A percentile compares a stretch with the other conserved stretches of the same genome.
Conservation (phyloP, 2,888 invertebrate species). For the Megaustenia siamemsis region DNA sequence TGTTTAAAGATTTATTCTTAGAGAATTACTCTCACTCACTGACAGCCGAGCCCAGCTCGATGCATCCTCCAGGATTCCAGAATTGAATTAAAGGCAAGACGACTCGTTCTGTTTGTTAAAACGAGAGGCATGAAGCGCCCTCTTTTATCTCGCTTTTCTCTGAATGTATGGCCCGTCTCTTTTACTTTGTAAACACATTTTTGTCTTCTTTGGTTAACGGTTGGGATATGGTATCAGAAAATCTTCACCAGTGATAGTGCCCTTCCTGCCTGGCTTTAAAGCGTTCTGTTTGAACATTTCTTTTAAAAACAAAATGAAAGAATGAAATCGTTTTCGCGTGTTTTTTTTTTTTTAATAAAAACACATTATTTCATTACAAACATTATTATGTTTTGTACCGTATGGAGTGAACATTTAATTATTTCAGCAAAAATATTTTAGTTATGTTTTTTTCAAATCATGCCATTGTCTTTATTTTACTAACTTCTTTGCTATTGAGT, state of each 20-base stretch:
- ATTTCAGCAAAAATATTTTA: no score
- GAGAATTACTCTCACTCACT: constrained; percentile 27
- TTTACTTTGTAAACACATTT: constrained; percentile 11
- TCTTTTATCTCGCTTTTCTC: constrained; percentile 6
- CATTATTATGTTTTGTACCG: no score
- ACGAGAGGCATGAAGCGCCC: constrained; percentile 8
- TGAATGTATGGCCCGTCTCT: constrained; percentile 19
- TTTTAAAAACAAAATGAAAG: no score
- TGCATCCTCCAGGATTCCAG: constrained; percentile 29
- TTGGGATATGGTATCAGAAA: neutral
- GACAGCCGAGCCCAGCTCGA: constrained; percentile 20
- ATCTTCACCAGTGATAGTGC: neutral
- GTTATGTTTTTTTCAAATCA: no score
- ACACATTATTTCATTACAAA: no score
- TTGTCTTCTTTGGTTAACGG: constrained; percentile 11
- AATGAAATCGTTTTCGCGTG: no score
- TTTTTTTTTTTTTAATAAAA: no score
- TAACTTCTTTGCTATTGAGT: no score
- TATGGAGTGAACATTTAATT: no score
- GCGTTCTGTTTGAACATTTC: neutral
- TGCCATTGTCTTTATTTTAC: no score
- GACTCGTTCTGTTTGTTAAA: constrained; percentile 44
- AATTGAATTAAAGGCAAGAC: constrained; percentile 41
- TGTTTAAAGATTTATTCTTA: constrained; percentile 41
- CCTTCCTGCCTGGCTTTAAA: neutral